Percentiles rank a stretch among this genome's conserved stretches.
These are phyloP conservation scores for Oligia fasciuncula DNA, from an alignment of 2,888 invertebrate genomes.

Conservation along the genomic window DNA sequence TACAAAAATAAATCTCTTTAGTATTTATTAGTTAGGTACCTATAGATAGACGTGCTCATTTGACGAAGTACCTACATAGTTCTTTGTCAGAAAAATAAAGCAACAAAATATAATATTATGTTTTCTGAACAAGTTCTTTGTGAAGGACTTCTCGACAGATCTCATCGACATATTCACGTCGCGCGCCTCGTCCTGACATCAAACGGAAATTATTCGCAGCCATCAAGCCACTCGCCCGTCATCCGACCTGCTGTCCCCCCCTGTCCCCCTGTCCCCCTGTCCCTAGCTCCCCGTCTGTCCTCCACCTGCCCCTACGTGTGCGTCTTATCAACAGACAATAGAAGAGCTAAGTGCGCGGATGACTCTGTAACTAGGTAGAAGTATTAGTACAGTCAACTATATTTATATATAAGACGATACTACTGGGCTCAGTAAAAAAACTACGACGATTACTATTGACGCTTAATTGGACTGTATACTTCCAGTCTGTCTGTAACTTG, in stretches of 20 bases:
- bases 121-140: slow-evolving; percentile 11
- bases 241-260: neutral
- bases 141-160: slow-evolving; percentile 18
- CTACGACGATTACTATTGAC: too few species aligned
- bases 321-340: slow-evolving; percentile 19
- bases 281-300: neutral
- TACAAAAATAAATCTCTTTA: too few species aligned
- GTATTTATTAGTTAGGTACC: too few species aligned
- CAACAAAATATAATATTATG: neutral
- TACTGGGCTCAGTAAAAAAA: too few species aligned
- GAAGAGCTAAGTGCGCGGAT: neutral
- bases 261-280: neutral
- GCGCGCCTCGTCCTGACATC: slow-evolving; percentile 29
- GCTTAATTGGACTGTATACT: too few species aligned
- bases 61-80: neutral
- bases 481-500: too few species aligned
- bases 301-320: neutral
- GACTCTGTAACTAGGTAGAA: neutral
- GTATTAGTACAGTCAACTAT: neutral
- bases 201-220: slow-evolving; percentile 54
- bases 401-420: too few species aligned
- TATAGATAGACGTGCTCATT: neutral
- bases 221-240: slow-evolving; percentile 29
- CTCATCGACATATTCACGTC: slow-evolving; percentile 8
- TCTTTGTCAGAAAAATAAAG: slow-evolving; percentile 6